A percentile compares a stretch with the other conserved stretches of the same genome.
phyloP scores from a whole-genome alignment of 2,797 vertebrate genomes.

The Premnoplex brunnescens region DNA sequence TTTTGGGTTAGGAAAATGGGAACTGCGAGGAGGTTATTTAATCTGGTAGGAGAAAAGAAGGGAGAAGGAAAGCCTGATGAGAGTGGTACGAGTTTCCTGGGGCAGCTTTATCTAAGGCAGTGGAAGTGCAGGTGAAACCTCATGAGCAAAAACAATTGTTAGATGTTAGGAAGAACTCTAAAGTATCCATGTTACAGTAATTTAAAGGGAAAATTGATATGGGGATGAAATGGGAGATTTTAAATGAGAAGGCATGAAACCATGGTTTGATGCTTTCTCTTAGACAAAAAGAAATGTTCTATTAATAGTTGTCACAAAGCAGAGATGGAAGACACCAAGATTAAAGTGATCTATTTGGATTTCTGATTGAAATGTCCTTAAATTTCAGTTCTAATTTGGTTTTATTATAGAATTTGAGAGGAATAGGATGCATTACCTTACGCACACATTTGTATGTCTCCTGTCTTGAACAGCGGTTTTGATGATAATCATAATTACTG shows the following conservation, averaged over 20 bases:
- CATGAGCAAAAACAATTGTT: neutral
- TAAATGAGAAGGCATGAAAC: neutral
- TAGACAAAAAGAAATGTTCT: neutral
- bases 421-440: neutral
- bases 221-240: neutral
- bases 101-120: rapidly evolving
- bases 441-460: rapidly evolving
- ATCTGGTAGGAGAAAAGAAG: neutral
- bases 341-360: neutral
- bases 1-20: neutral
- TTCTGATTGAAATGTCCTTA: neutral
- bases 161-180: neutral
- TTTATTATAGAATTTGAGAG: neutral
- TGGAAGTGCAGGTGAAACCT: neutral
- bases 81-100: neutral
- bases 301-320: neutral
- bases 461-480: neutral
- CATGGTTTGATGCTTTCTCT: neutral
- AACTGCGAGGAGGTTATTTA: neutral
- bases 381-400: neutral
- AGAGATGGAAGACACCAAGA: neutral
- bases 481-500: neutral
- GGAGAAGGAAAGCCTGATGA: neutral
- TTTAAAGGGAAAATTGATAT: neutral
- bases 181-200: neutral